Evolutionary conservation across 2,113 vertebrate genomes (phyloP).

Genomic region (Paedocypris sp.): DNA sequence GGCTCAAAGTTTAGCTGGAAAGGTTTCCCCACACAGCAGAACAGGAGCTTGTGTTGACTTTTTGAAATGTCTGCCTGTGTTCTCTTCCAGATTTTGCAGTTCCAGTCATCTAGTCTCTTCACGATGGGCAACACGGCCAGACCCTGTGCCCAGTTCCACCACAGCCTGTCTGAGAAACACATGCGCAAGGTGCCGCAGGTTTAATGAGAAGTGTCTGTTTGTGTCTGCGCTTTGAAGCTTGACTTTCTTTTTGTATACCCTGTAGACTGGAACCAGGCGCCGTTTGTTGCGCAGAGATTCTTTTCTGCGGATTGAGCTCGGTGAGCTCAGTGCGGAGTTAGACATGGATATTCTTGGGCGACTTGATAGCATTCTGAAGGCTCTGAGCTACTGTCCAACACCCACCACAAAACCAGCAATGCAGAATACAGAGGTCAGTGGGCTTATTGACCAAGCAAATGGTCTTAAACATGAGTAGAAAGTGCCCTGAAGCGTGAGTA

Average conservation of each 20-base stretch:
- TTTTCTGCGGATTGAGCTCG: conserved; percentile 53
- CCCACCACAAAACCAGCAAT: conserved; percentile 30
- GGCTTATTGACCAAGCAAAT: background rate
- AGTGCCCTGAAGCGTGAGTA: too few relatives aligned
- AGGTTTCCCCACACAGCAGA: too few relatives aligned
- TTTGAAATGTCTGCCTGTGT: background rate
- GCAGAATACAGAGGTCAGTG: background rate
- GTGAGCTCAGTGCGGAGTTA: conserved; percentile 58
- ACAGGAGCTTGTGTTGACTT: too few relatives aligned
- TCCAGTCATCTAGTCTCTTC: conserved; percentile 60
- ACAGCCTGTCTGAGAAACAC: conserved; percentile 64
- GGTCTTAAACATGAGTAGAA: too few relatives aligned
- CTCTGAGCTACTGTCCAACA: conserved; percentile 52
- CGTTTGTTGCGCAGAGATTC: conserved; percentile 52
- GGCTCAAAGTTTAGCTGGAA: background rate
- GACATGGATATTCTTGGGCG: conserved; percentile 63
- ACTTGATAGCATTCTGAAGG: conserved; percentile 47
- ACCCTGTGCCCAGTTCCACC: conserved; percentile 73
- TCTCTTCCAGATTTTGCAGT: conserved; percentile 65
- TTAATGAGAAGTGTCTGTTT: background rate
- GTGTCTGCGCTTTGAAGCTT: background rate
- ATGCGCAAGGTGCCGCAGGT: conserved; percentile 57
- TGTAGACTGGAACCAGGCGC: conserved; percentile 52
- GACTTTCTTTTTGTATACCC: background rate
- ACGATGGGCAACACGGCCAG: conserved; percentile 59